Conservation (phyloP, 2,797 vertebrate genomes). For the Toxotes lorentzi region DNA sequence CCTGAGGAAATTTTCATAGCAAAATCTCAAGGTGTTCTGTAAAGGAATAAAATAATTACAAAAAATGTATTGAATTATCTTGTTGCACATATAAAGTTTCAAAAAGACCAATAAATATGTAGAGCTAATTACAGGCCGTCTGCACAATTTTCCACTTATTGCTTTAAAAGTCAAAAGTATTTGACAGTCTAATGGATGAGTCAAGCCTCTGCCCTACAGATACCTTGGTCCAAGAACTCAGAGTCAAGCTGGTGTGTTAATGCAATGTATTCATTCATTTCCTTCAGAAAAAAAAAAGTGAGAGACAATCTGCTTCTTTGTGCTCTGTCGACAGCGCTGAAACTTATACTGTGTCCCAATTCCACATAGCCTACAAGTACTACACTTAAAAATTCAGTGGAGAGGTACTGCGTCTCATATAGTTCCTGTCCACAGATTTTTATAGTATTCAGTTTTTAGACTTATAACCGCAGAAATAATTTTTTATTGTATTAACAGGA, state of each 20-base stretch:
- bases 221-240: background rate
- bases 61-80: background rate
- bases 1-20: background rate
- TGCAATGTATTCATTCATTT: background rate
- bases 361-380: background rate
- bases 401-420: background rate
- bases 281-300: background rate
- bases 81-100: background rate
- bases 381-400: background rate
- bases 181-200: background rate
- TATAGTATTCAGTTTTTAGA: background rate
- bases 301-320: background rate
- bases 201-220: background rate
- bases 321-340: conserved; percentile 3
- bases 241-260: background rate
- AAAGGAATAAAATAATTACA: background rate
- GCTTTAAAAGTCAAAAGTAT: background rate
- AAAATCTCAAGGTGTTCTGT: conserved; percentile 4
- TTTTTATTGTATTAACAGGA: background rate
- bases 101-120: background rate
- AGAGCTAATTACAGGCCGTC: background rate
- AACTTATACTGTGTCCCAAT: background rate
- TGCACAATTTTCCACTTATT: background rate
- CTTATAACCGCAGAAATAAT: background rate
- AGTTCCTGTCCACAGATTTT: background rate